Conservation (phyloP, 2,797 vertebrate genomes). For the Morelia viridis region DNA sequence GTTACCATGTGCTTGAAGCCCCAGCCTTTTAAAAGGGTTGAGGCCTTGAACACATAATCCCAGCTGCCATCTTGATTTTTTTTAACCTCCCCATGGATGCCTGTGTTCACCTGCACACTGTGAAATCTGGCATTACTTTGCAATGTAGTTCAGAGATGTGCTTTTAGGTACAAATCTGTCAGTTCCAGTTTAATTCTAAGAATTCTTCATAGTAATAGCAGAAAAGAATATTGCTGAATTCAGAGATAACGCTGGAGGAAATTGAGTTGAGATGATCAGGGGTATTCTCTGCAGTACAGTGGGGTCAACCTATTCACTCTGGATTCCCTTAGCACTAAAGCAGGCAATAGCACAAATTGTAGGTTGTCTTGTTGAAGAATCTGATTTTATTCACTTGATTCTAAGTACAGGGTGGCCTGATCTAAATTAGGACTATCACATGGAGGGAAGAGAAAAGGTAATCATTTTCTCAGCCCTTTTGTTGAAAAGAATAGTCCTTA, state of each 20-base stretch:
- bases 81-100: not conserved
- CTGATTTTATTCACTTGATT: not conserved
- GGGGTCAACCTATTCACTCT: not conserved
- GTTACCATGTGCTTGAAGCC: not conserved
- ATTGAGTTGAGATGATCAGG: not conserved
- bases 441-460: not conserved
- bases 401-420: not conserved
- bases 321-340: not conserved
- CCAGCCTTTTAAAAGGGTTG: not conserved
- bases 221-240: constrained; percentile 4
- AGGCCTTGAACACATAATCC: not conserved
- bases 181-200: not conserved
- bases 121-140: not conserved
- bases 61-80: not conserved
- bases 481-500: not conserved
- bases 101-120: not conserved
- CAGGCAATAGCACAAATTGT: not conserved
- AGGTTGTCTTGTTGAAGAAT: not conserved
- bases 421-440: not conserved
- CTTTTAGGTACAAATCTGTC: not conserved
- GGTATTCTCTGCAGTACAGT: not conserved
- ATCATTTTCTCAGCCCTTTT: not conserved
- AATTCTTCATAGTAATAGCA: not conserved
- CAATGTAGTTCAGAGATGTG: not conserved
- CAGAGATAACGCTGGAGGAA: constrained; percentile 16